These are phyloP conservation scores for Zonotrichia albicollis DNA, from an alignment of 2,797 vertebrate species.

Conservation along the genomic window DNA sequence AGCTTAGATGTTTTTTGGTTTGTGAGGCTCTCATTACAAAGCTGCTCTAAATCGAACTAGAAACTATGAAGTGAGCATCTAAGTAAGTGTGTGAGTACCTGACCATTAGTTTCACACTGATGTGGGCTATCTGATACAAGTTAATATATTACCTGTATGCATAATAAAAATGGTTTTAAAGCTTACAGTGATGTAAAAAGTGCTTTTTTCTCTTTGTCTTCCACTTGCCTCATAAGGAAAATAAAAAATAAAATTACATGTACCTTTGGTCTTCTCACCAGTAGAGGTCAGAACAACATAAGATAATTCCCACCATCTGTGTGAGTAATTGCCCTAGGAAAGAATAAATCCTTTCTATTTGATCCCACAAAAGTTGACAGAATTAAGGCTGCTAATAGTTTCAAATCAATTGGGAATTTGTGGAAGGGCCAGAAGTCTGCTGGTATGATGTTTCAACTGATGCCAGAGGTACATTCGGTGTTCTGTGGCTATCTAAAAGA, in stretches of 20 bases:
- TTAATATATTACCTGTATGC: not conserved
- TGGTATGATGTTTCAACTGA: not conserved
- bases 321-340: not conserved
- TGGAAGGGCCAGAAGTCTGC: not conserved
- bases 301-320: not conserved
- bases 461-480: not conserved
- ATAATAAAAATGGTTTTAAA: not conserved
- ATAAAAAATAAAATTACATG: not conserved
- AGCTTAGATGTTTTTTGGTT: not conserved
- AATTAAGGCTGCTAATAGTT: not conserved
- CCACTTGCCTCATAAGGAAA: fast-evolving
- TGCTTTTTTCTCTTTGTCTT: not conserved
- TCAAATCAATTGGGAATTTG: not conserved
- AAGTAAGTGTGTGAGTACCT: not conserved
- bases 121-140: not conserved
- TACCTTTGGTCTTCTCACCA: not conserved
- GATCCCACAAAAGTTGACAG: not conserved
- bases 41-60: not conserved
- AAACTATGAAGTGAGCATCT: not conserved
- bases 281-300: slow-evolving; percentile 44
- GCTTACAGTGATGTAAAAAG: not conserved
- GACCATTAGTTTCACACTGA: not conserved
- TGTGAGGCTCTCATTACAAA: not conserved
- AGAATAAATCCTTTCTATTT: not conserved
- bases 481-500: not conserved